phyloP scores from a whole-genome alignment of 2,888 invertebrate genomes.

The Sesia bembeciformis region DNA sequence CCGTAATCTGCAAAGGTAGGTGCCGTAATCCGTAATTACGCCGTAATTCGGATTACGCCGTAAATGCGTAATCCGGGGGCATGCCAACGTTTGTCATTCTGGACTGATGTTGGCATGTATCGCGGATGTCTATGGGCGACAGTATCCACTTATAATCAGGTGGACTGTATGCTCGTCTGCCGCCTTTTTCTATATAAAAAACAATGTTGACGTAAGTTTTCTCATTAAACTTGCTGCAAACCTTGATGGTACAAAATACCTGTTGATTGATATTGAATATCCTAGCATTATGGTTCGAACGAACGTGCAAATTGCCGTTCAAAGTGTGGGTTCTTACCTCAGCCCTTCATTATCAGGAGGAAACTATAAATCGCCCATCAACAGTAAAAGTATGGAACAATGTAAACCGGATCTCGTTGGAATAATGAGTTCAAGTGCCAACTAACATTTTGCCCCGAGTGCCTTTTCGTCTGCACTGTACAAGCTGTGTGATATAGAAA shows the following conservation, averaged over 20 bases:
- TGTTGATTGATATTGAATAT: constrained; percentile 22
- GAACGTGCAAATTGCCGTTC: constrained; percentile 16
- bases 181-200: too few species aligned
- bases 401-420: constrained; percentile 28
- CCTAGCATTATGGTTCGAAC: constrained; percentile 2
- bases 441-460: constrained; percentile 10
- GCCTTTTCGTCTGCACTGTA: neutral
- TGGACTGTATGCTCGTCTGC: too few species aligned
- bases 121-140: too few species aligned
- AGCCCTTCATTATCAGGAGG: constrained; percentile 34
- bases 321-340: constrained; percentile 18
- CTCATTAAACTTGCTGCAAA: neutral
- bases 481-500: too few species aligned
- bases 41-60: too few species aligned
- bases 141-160: too few species aligned
- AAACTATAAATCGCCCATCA: constrained; percentile 34
- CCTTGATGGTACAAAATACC: neutral
- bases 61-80: too few species aligned
- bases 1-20: too few species aligned
- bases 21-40: too few species aligned
- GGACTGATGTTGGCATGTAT: too few species aligned
- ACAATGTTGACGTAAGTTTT: neutral
- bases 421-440: constrained; percentile 27
- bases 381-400: constrained; percentile 33
- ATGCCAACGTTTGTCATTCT: too few species aligned